Conservation (phyloP, 2,797 vertebrate genomes). For the Oreortyx pictus region DNA sequence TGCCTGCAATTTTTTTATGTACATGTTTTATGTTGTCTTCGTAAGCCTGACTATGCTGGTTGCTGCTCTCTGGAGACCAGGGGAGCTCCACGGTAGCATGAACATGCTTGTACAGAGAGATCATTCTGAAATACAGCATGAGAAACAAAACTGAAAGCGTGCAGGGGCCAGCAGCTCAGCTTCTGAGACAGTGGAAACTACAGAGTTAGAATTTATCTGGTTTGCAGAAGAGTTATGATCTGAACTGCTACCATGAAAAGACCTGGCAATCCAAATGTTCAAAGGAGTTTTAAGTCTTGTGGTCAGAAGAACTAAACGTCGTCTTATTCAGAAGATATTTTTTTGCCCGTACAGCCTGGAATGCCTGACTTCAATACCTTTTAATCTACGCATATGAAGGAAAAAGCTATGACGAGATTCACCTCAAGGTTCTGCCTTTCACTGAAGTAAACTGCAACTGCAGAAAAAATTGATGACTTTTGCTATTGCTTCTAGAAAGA, state of each 20-base stretch:
- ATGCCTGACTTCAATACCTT: neutral
- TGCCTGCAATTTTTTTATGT: neutral
- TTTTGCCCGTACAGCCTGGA: neutral
- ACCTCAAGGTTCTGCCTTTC: neutral
- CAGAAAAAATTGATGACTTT: neutral
- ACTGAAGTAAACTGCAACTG: neutral
- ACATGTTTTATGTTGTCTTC: neutral
- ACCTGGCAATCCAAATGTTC: neutral
- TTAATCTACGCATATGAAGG: neutral
- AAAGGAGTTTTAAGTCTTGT: neutral
- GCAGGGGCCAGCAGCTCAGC: neutral
- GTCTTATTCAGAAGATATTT: neutral
- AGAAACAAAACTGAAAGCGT: neutral
- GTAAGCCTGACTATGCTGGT: neutral
- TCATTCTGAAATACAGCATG: neutral
- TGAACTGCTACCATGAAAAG: neutral
- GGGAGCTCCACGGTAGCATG: neutral
- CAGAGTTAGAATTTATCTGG: neutral
- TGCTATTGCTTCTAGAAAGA: neutral
- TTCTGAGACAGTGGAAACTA: neutral
- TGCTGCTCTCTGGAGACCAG: neutral
- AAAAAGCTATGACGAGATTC: neutral
- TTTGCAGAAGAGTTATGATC: neutral
- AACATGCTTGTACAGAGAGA: neutral
- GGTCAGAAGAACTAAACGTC: neutral